These are phyloP conservation scores for Geothlypis trichas DNA, from an alignment of 2,113 vertebrate species.

Conservation along the genomic window DNA sequence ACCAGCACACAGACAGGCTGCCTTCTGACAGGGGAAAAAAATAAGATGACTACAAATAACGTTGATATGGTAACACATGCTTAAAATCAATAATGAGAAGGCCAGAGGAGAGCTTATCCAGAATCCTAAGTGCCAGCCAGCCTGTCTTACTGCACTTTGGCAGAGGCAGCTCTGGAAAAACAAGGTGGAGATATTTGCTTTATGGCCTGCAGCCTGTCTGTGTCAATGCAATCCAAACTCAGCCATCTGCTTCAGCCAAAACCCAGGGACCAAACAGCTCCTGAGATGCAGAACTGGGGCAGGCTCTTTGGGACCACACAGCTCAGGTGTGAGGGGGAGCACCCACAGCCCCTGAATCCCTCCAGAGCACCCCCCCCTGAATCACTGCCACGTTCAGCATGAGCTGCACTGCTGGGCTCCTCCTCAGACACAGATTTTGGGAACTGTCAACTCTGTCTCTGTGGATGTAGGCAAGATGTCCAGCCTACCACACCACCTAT, in stretches of 20 bases:
- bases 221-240: neutral
- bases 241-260: neutral
- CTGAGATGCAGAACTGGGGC: accelerated
- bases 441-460: neutral
- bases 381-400: accelerated
- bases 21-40: neutral
- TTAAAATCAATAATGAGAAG: constrained; percentile 31
- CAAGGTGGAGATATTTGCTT: neutral
- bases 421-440: neutral
- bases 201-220: neutral
- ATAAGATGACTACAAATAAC: neutral
- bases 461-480: neutral
- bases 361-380: neutral
- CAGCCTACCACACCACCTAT: too few relatives aligned
- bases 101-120: neutral
- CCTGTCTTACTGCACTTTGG: neutral
- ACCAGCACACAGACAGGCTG: neutral
- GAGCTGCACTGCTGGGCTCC: neutral
- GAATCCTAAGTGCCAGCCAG: neutral
- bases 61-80: neutral
- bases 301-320: neutral
- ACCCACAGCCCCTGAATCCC: accelerated
- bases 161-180: neutral
- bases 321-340: accelerated
- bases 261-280: neutral